Evolutionary conservation across 2,113 vertebrate species (phyloP), one percentile per base, ranked within the genome.

Genomic region (Oncorhynchus mykiss): DNA sequence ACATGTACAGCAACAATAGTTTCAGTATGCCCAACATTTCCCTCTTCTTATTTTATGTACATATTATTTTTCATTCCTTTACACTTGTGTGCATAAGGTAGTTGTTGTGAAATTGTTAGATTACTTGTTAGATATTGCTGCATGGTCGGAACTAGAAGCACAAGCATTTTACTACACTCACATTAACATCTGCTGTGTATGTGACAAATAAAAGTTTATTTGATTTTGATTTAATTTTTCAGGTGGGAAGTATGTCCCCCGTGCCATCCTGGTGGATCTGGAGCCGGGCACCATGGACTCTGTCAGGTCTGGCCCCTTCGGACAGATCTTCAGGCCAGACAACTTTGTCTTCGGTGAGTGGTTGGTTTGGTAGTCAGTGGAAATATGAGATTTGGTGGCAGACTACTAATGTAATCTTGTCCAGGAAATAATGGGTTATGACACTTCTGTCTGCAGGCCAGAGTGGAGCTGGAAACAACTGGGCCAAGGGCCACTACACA

Each of bases 201-300:
- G 31, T 34, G 31, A 34, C 1, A 34, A 34, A 34, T 34, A 6
- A 34, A 34, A 34, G 1, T 34, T 1, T 0, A 34, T 34, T 34
- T 34, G 5, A 34, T 34, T 34, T 34, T 34, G 31, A 31, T 31
- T 31, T 34, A 0, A 31, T 31, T 62, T 84, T 80, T 64, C 77
- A 93, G 93, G 92, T 81, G 93, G 93, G n/a, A 94, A 93, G 71
- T 93, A 93, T 59, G 93, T 94, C 0, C 93, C 93, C 60, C 85
- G 96, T 0, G 97, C 97, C 82, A 96, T 99, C 89, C 91, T 99
- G 84, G 97, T 99, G 81, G 97, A 99, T 85, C 85, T 99, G 90
- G 97, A 99, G 85, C 97, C 97, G 0, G 97, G 97, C 1, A 98
- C 97, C 1, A 99, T 99, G 97, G 97, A 98, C 86, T 97, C 96